Percentiles rank a stretch among this genome's conserved stretches.
phyloP scores from a whole-genome alignment of 2,888 invertebrate species.

The Mycalesis mineus region DNA sequence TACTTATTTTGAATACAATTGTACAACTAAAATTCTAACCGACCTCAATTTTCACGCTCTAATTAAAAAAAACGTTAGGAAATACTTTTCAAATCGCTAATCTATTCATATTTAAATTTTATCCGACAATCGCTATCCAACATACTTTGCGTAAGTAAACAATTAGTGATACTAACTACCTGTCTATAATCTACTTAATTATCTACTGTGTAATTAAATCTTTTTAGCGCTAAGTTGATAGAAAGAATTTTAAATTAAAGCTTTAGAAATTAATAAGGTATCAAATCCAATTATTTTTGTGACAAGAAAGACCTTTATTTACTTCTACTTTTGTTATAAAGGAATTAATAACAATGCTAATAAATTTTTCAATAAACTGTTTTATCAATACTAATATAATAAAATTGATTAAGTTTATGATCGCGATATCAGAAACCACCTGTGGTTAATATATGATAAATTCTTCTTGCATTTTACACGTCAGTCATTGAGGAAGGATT shows the following conservation, averaged over 20 bases:
- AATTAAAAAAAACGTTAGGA: conserved; percentile 15
- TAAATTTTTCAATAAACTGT: too few species aligned
- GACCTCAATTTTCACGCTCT: conserved; percentile 26
- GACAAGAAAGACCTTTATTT: too few species aligned
- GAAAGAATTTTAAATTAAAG: not conserved
- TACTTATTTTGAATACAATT: not conserved
- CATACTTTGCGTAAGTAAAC: conserved; percentile 4
- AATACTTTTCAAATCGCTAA: conserved; percentile 16
- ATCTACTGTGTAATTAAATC: not conserved
- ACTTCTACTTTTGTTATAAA: too few species aligned
- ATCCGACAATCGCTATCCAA: not conserved
- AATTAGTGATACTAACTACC: not conserved
- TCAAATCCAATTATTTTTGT: too few species aligned
- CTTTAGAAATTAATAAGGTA: too few species aligned
- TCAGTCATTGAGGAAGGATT: too few species aligned
- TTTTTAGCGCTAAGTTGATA: not conserved
- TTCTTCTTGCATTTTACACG: too few species aligned
- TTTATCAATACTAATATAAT: too few species aligned
- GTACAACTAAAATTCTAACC: not conserved
- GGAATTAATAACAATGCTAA: too few species aligned
- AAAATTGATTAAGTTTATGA: too few species aligned
- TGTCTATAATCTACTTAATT: not conserved
- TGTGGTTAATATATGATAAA: too few species aligned
- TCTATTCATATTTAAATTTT: conserved; percentile 16
- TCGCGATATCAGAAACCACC: too few species aligned